Conservation (phyloP, 2,888 invertebrate genomes). For the Trachelus stipa region DNA sequence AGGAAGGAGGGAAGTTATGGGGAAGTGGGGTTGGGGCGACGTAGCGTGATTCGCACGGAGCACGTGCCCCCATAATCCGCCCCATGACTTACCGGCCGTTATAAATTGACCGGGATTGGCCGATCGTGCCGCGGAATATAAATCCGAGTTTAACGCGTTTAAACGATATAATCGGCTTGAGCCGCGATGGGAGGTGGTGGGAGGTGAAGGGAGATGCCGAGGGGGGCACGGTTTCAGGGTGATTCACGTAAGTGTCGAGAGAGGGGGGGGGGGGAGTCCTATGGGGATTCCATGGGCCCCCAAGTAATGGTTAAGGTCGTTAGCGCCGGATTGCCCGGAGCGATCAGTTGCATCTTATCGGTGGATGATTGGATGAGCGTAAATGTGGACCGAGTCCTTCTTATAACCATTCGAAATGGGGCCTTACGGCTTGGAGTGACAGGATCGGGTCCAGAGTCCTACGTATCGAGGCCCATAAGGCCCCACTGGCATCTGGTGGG, state of each 20-base stretch:
- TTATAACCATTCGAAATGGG: no score
- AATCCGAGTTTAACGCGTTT: constrained; percentile 13
- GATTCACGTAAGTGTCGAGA: constrained; percentile 1
- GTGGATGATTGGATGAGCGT: no score
- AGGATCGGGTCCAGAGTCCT: background rate
- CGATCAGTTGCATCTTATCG: no score
- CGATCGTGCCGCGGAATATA: constrained; percentile 24
- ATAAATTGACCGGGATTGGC: background rate
- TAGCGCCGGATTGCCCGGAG: no score
- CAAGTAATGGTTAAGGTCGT: no score
- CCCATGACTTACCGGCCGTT: constrained; percentile 5
- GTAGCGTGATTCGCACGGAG: background rate
- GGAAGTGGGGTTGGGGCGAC: no score
- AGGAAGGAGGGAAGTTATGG: background rate
- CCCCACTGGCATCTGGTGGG: constrained; percentile 10
- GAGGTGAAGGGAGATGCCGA: background rate
- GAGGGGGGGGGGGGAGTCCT: no score
- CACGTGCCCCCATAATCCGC: constrained; percentile 12
- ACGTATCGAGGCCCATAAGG: background rate
- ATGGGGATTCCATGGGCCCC: no score
- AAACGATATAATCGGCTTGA: background rate
- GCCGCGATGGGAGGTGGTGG: background rate
- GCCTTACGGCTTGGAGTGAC: no score
- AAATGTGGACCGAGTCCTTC: no score
- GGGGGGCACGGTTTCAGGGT: background rate